phyloP scores from a whole-genome alignment of 2,888 invertebrate genomes.

The Creontiades dilutus region DNA sequence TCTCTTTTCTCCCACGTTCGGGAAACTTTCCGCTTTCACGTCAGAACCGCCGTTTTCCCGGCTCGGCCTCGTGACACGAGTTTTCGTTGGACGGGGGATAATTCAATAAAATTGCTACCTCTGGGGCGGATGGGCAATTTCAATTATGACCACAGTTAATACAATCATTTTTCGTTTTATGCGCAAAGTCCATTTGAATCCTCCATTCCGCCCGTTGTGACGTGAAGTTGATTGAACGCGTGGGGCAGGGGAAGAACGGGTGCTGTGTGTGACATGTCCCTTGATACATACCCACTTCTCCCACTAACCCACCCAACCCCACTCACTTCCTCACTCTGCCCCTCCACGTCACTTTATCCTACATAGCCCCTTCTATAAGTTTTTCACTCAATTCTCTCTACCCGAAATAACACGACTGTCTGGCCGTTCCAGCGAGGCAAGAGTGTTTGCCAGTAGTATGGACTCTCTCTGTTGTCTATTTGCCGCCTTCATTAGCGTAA shows the following conservation, averaged over 20 bases:
- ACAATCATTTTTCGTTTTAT: slow-evolving; percentile 46
- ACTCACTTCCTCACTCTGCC: not conserved
- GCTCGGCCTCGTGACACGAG: not conserved
- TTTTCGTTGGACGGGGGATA: not conserved
- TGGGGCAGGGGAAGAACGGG: not conserved
- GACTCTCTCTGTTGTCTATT: slow-evolving; percentile 31
- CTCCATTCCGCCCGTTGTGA: slow-evolving; percentile 36
- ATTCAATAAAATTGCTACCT: slow-evolving; percentile 39
- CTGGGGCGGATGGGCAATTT: slow-evolving; percentile 42
- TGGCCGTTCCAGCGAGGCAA: not conserved
- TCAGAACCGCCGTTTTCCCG: slow-evolving; percentile 18
- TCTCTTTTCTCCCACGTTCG: not conserved
- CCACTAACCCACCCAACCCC: not conserved
- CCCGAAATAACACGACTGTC: not conserved
- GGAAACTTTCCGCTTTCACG: slow-evolving; percentile 19
- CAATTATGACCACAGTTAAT: slow-evolving; percentile 50
- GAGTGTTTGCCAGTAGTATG: not conserved
- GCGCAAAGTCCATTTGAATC: slow-evolving; percentile 50
- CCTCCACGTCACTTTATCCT: not conserved
- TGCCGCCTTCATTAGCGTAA: slow-evolving; percentile 46
- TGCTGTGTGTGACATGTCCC: slow-evolving; percentile 20
- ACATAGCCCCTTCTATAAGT: slow-evolving; percentile 39
- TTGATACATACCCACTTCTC: not conserved
- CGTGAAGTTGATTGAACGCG: slow-evolving; percentile 49
- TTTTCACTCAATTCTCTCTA: slow-evolving; percentile 24